These are phyloP conservation scores for Drosophila mayri DNA, from an alignment of 1,140 invertebrate genomes.

Conservation along the genomic window DNA sequence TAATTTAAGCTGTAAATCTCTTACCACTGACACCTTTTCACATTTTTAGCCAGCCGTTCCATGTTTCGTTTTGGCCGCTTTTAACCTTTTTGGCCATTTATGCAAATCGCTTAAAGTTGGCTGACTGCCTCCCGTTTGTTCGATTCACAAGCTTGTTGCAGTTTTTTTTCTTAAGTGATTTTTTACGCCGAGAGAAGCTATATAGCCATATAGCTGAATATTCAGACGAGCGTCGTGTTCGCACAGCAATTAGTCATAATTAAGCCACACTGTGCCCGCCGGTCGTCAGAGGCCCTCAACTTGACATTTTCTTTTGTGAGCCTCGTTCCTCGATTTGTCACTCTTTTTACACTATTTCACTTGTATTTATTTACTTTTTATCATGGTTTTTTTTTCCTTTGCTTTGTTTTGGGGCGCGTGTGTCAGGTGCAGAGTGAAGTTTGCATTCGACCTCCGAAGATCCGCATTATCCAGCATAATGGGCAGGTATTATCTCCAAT, in stretches of 20 bases:
- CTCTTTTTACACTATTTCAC: conserved; percentile 18
- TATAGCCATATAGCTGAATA: not conserved
- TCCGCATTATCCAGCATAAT: conserved; percentile 40
- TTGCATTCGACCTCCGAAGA: conserved; percentile 28
- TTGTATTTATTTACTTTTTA: not conserved
- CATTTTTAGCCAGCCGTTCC: not conserved
- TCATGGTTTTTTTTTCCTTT: not conserved
- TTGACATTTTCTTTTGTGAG: conserved; percentile 57
- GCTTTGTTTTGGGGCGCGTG: conserved; percentile 34
- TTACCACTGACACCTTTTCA: not conserved
- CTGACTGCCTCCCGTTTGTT: conserved; percentile 1
- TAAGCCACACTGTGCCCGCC: conserved; percentile 55
- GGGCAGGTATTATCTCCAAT: conserved; percentile 12
- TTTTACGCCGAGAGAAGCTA: not conserved
- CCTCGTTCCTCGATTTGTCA: conserved; percentile 35
- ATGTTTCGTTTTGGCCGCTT: conserved; percentile 16
- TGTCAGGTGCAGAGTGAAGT: conserved; percentile 18
- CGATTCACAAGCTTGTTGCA: conserved; percentile 40
- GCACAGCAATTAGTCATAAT: conserved; percentile 72
- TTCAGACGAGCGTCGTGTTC: conserved; percentile 38
- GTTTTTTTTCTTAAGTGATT: conserved; percentile 22
- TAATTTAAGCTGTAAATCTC: not conserved
- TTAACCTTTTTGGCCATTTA: conserved; percentile 24
- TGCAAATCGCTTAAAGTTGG: conserved; percentile 24
- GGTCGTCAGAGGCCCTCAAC: conserved; percentile 53